Conservation (phyloP, 2,888 invertebrate species). For the Eledone cirrhosa region DNA sequence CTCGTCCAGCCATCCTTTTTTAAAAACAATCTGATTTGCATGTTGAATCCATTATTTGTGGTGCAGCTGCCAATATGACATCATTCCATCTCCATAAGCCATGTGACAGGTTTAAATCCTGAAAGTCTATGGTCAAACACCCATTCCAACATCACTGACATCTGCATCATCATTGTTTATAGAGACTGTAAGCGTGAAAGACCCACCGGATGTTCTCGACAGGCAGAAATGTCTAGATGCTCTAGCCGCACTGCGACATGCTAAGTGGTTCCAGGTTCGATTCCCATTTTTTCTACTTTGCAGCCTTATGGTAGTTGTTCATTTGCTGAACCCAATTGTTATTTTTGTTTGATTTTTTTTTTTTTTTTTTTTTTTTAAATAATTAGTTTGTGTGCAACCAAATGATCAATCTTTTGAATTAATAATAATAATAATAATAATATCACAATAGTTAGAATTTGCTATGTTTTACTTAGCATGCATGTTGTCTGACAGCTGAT, state of each 20-base stretch:
- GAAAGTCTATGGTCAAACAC: slow-evolving; percentile 65
- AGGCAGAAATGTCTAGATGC: slow-evolving; percentile 99
- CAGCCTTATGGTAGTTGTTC: slow-evolving; percentile 54
- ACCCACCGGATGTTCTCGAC: slow-evolving; percentile 91
- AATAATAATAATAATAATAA: background rate
- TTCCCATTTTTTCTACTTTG: slow-evolving; percentile 59
- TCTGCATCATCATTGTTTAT: slow-evolving; percentile 51
- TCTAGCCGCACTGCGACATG: slow-evolving; percentile 99
- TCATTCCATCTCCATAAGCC: slow-evolving; percentile 30
- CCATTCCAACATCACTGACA: slow-evolving; percentile 56
- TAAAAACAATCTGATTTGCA: background rate
- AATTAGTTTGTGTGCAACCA: slow-evolving; percentile 25
- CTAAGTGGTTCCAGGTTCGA: slow-evolving; percentile 99
- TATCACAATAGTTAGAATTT: background rate
- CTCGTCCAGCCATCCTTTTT: too few species aligned
- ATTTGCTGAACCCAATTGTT: slow-evolving; percentile 28
- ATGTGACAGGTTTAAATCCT: slow-evolving; percentile 24
- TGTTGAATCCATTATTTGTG: slow-evolving; percentile 5
- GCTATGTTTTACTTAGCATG: background rate
- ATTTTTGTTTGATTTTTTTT: slow-evolving; percentile 22
- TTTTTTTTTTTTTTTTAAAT: slow-evolving; percentile 27
- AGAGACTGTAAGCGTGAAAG: slow-evolving; percentile 71
- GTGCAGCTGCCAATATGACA: slow-evolving; percentile 7
- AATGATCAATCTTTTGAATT: slow-evolving; percentile 35
- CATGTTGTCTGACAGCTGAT: slow-evolving; percentile 16